Percentiles rank a stretch among this genome's conserved stretches.
Evolutionary conservation across 2,797 vertebrate species (phyloP).

Genomic region (Todus mexicanus): DNA sequence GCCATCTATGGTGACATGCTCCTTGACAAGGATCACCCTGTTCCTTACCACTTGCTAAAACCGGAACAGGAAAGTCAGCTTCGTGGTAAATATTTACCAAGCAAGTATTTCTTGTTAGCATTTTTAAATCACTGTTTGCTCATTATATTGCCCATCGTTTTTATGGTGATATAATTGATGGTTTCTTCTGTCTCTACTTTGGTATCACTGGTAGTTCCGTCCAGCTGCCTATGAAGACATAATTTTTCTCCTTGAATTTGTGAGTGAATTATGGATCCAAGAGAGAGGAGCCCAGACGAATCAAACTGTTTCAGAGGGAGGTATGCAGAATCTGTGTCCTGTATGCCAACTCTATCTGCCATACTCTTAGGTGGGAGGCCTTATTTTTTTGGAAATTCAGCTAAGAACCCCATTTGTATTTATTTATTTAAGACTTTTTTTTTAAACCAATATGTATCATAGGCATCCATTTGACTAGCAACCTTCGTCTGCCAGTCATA

Average conservation of each 20-base stretch:
- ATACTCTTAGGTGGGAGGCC: neutral
- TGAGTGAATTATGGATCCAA: neutral
- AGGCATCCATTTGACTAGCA: neutral
- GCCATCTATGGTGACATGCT: neutral
- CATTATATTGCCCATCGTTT: neutral
- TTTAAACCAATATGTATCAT: neutral
- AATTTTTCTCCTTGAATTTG: neutral
- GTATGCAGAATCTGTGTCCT: neutral
- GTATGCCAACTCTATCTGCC: neutral
- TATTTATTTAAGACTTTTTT: neutral
- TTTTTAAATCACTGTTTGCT: constrained; percentile 8
- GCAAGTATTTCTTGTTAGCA: neutral
- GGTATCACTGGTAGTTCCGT: neutral
- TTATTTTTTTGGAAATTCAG: neutral
- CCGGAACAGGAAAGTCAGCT: neutral
- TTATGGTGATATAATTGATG: neutral
- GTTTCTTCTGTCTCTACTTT: neutral
- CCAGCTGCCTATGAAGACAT: neutral
- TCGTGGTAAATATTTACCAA: neutral
- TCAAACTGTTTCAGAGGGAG: neutral
- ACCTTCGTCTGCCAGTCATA: neutral
- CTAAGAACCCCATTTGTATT: neutral
- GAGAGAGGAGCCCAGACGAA: neutral
- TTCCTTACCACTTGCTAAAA: neutral
- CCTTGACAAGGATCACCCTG: neutral